Evolutionary conservation across 2,113 vertebrate genomes (phyloP), one percentile per base, ranked within the genome.

Genomic region (Oreochromis aureus): DNA sequence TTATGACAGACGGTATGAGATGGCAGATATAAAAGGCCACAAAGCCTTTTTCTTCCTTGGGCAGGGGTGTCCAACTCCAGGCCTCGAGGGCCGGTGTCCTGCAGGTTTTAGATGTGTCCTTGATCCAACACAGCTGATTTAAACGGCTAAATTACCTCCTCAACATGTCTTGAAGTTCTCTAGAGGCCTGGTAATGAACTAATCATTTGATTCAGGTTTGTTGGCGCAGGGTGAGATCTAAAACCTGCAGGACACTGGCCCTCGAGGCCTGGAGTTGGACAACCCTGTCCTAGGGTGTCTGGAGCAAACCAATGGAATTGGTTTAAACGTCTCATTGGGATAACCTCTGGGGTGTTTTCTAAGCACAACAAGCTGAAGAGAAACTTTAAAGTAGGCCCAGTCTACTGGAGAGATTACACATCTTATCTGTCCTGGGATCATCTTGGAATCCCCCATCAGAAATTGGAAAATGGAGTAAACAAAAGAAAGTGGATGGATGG

Each of bases 61-160:
- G 34, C 59, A 36, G 32, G 10, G 4, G 59, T 3, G 59, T 7
- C 32, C 0, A 36, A n/a, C 59, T 36, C 59, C 32, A 63, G 59
- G 32, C 32, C 59, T 0, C 0, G 0, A 63, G 32, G 2, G 16
- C 59, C 0, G 0, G 59, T 19, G 16, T 63, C 59, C 59, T 63
- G 59, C 30, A 63, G 59, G 32, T 63, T 0, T 61, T 61, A 18
- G 32, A 1, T 36, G 6, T 63, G 0, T 63, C 59, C 30, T 1
- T 34, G 30, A 63, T 0, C 59, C 16, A 63, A 3, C 0, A 36
- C 30, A 36, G 59, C 16, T 1, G 30, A 0, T 63, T 36, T 0
- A 63, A 63, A 34, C 6, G 59, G 6, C 2, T 63, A 34, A 11
- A 7, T 7, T 0, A 6, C 9, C 16, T 36, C 59, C 59, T 63